Base-by-base conservation (phyloP, 2,113 vertebrate genomes). In the Muntiacus muntjak region DNA sequence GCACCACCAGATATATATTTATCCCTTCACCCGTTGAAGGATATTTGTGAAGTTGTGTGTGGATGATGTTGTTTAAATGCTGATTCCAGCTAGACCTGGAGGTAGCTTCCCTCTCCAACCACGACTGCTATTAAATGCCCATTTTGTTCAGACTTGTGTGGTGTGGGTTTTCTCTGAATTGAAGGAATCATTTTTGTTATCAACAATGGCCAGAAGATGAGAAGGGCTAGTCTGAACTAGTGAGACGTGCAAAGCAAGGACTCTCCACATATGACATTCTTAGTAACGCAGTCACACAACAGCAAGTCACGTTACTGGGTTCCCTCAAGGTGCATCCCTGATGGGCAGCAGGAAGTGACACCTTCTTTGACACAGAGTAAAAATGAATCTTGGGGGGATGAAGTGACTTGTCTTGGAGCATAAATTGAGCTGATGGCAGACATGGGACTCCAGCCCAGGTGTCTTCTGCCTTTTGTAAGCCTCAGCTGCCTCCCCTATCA, bases 221-320 rank as follows among this genome's bases (percentile, higher is more conserved):
- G 84, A 47, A 54, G 43, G 47, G 11, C 62, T 11, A 4, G 26
- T n/a, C 26, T 79, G 83, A 23, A 25, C 79, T 4, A 43, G 43
- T 3, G 50, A 79, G 50, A n/a, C 7, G 54, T 36, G 14, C 10
- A 5, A 23, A 60, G 82, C 9, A 1, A 33, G 11, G 0, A 3
- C 21, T 0, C 5, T 15, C 57, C 1, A 3, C 0, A 0, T 2
- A 0, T 1, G 87, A 17, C 33, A 6, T 26, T 76, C 14, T 67
- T 14, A 0, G 47, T 6, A 4, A 25, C 8, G 58, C 7, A 7
- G 60, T 21, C 55, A n/a, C 5, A 6, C 6, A 2, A 2, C 10
- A 19, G 16, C 40, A 36, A 21, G 47, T 36, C 40, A 13, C 23
- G 0, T 28, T 15, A 1, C 11, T 6, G 14, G 14, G 12, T n/a